Conservation (phyloP, 2,888 invertebrate genomes). For the Pyrrhosoma nymphula region DNA sequence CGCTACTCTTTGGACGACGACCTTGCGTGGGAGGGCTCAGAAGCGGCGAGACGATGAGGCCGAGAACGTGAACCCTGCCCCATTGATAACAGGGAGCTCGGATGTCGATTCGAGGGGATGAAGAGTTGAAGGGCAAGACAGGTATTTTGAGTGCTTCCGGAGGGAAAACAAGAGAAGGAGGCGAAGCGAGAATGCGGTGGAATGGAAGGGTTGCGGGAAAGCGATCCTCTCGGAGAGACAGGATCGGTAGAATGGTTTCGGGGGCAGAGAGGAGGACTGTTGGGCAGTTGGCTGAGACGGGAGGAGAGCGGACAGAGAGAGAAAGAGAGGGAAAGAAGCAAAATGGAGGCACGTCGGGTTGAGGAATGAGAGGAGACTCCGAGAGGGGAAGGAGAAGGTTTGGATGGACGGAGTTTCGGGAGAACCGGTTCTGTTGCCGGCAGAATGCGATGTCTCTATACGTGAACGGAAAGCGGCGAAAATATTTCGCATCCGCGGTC, state of each 20-base stretch:
- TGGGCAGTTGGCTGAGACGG: neutral
- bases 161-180: neutral
- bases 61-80: neutral
- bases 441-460: slow-evolving; percentile 58
- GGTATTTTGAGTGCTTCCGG: neutral
- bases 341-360: slow-evolving; percentile 37
- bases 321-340: neutral
- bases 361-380: neutral
- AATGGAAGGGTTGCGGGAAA: too few relatives aligned
- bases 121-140: neutral
- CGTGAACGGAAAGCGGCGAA: slow-evolving; percentile 22
- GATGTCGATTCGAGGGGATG: neutral
- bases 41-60: neutral
- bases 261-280: slow-evolving; percentile 20
- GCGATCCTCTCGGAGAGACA: neutral
- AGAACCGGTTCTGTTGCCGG: slow-evolving; percentile 43
- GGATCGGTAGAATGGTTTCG: neutral
- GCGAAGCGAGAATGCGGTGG: neutral
- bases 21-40: neutral
- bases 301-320: neutral
- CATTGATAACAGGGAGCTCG: neutral
- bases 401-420: slow-evolving; percentile 41
- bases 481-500: slow-evolving; percentile 28
- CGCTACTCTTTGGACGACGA: neutral
- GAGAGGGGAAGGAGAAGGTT: neutral